Base-by-base conservation (phyloP, 1,140 invertebrate species). In the Drosophila ogumai region DNA sequence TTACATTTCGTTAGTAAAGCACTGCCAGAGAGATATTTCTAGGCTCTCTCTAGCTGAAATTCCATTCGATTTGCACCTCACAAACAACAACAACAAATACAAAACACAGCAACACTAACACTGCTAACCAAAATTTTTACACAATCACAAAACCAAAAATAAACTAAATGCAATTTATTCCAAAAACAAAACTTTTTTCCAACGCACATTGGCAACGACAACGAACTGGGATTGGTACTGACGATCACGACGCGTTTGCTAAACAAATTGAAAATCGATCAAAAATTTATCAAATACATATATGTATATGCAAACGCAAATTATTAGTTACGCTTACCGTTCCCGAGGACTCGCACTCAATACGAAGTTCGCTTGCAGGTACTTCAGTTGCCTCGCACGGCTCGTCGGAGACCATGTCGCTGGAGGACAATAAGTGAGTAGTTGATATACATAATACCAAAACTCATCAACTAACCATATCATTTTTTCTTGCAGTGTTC, bases 291-390 rank as follows among this genome's bases (percentile, higher is more conserved):
- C 19, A 31, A 56, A 55, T 50, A 64, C 34, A 40, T 10, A 31
- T 10, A 25, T 5, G 3, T 36, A 31, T 22, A 19, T 17, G 47
- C 47, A 69, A 84, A 75, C 58, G 49, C 69, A 73, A 90, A 59
- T 80, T 75, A 80, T 82, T 90, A 92, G 91, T 92, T 76, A 92
- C 91, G 80, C 88, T 92, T 80, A 92, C 88, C 72, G 91, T 92
- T 74, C 91, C 91, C 77, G 91, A 92, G 91, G 91, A 92, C 69
- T 68, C 85, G 72, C 91, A 92, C 67, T 92, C 91, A 92, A 84
- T 92, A 84, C 82, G 91, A 91, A 92, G 91, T 92, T 92, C 91
- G 88, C 91, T 92, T 92, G 91, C 91, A 92, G 91, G 91, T 92
- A 92, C 91, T 57, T 92, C 91, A 75, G 91, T 92, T 84, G 91